These are phyloP conservation scores for Ormyrus labotus DNA, from an alignment of 2,888 invertebrate species.

Conservation along the genomic window DNA sequence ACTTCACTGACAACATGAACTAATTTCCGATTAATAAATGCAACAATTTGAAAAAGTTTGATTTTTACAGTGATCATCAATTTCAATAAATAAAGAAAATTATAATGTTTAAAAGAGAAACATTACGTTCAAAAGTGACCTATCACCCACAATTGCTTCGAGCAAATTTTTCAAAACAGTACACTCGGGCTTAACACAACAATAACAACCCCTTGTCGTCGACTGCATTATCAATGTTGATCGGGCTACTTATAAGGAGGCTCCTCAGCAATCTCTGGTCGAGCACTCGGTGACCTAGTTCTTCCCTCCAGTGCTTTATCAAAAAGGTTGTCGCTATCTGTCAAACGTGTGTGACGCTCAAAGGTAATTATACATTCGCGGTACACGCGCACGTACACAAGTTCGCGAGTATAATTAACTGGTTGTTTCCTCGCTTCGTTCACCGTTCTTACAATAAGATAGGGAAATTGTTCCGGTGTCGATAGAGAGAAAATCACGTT, in stretches of 20 bases:
- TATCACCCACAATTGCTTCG: background rate
- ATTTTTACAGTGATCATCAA: background rate
- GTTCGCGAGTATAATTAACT: constrained; percentile 34
- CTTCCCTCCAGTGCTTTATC: constrained; percentile 43
- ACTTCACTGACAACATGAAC: too few species aligned
- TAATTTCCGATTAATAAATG: background rate
- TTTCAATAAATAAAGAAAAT: background rate
- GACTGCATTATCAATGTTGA: constrained; percentile 48
- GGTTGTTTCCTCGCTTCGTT: constrained; percentile 31
- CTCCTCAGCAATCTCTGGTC: constrained; percentile 23
- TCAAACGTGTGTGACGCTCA: constrained; percentile 23
- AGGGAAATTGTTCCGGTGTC: constrained; percentile 53
- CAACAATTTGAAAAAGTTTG: background rate
- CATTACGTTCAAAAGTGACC: constrained; percentile 1
- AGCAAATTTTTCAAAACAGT: constrained; percentile 19
- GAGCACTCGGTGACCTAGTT: constrained; percentile 46
- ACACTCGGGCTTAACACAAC: background rate
- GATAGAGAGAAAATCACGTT: constrained; percentile 20
- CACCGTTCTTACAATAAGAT: constrained; percentile 33
- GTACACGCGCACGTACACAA: constrained; percentile 1
- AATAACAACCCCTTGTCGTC: constrained; percentile 40
- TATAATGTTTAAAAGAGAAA: too few species aligned
- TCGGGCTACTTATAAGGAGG: constrained; percentile 48
- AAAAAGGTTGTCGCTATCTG: constrained; percentile 52
- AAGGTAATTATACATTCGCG: constrained; percentile 45